Base-by-base conservation (phyloP, 2,888 invertebrate genomes). In the Tinea trinotella region DNA sequence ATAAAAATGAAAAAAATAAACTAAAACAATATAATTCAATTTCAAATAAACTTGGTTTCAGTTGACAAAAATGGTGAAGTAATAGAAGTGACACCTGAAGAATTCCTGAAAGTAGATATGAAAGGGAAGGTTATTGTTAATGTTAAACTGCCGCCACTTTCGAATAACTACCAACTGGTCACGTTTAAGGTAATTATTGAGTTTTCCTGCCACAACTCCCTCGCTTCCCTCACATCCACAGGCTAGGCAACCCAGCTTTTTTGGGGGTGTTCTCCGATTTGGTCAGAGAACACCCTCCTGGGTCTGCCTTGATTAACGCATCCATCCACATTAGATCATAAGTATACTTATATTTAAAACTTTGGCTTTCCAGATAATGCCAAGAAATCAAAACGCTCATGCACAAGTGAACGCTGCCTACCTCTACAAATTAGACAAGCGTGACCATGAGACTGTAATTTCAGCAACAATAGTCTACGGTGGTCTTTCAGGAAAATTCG, bases 371-470 rank as follows among this genome's bases (percentile, higher is more conserved):
- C 61, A 93, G 92, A 89, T 93, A 55, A 91, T 91, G 88, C 89
- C 91, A 1, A 78, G 92, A 55, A 87, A 90, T 1, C 92, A 92
- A 75, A 93, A 92, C 63, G 90, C 92, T 0, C 92, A 92, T 61
- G 93, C 93, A 0, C 88, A 91, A 63, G 91, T 94, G 0, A 93
- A 93, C 62, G 91, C 92, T 12, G 93, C 89, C 2, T 93, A 93
- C 66, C 72, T 91, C 0, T 88, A 92, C 56, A 86, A 89, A 65
- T 67, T 92, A 46, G 68, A 85, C 54, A 56, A 62, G 49, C 59
- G 66, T 59, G 55, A 73, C 59, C 60, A 83, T 57, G 65, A 65
- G 6, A 67, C 76, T 24, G 66, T 88, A 0, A 57, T 68, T 15
- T 75, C 76, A n/a, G 90, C 90, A 1, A 73, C 81, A 49, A 87